Evolutionary conservation across 1,140 invertebrate species (phyloP).

Genomic region (Anastrepha obliqua): DNA sequence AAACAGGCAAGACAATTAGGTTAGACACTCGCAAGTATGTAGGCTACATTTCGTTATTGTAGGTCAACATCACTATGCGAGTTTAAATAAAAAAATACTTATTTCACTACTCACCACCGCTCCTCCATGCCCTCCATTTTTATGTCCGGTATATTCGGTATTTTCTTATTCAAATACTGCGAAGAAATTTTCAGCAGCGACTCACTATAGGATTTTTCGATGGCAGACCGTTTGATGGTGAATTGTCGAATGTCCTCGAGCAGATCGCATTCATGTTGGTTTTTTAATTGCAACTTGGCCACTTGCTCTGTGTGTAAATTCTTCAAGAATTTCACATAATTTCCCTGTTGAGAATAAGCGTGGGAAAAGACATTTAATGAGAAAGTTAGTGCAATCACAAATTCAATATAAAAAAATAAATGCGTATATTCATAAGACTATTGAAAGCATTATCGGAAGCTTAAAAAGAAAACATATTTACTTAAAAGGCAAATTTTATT

Average conservation of each 20-base stretch:
- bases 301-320: conserved; percentile 94
- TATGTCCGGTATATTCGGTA: conserved; percentile 91
- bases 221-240: conserved; percentile 91
- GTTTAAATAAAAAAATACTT: neutral
- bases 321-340: conserved; percentile 91
- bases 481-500: no score
- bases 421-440: no score
- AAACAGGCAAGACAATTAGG: no score
- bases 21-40: no score
- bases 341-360: conserved; percentile 79
- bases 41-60: neutral
- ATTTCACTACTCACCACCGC: conserved; percentile 81
- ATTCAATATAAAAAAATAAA: neutral
- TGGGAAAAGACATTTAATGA: neutral
- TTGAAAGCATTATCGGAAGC: no score
- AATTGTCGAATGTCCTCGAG: conserved; percentile 95
- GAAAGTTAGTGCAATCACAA: neutral
- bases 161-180: conserved; percentile 93
- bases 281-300: conserved; percentile 92
- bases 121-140: conserved; percentile 91
- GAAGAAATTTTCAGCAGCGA: conserved; percentile 92
- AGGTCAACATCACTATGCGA: neutral
- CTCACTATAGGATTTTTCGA: conserved; percentile 97
- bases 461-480: no score
- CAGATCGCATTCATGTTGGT: conserved; percentile 96